phyloP scores from a whole-genome alignment of 2,888 invertebrate genomes.

The Charanyca ferruginea region DNA sequence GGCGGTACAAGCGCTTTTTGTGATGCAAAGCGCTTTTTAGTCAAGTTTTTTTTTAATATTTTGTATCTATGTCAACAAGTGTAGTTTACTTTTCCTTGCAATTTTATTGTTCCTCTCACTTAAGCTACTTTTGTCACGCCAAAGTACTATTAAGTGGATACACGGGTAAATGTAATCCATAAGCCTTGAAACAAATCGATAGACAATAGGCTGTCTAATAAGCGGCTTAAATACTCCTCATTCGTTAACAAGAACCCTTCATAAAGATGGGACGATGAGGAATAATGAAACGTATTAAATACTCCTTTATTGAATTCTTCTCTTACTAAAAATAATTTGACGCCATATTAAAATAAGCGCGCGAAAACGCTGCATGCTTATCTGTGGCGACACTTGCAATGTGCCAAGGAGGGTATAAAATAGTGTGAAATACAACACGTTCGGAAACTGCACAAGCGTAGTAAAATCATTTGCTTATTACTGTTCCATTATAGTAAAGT shows the following conservation, averaged over 20 bases:
- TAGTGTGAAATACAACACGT: constrained; percentile 37
- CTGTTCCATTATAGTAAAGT: constrained; percentile 29
- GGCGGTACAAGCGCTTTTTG: constrained; percentile 69
- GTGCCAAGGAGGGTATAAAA: constrained; percentile 33
- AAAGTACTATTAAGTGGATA: not conserved
- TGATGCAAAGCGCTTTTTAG: constrained; percentile 67
- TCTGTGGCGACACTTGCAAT: constrained; percentile 18
- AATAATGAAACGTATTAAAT: not conserved
- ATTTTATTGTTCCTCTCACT: not conserved
- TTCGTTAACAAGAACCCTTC: not conserved
- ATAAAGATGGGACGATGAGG: not conserved
- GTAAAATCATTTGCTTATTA: constrained; percentile 50
- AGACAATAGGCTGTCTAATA: not conserved
- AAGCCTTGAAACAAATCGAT: not conserved
- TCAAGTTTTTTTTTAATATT: constrained; percentile 51
- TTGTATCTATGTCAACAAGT: constrained; percentile 15
- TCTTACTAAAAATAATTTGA: constrained; percentile 5
- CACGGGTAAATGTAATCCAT: not conserved
- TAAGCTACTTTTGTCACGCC: not conserved
- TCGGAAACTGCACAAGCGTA: constrained; percentile 31
- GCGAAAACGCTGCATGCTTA: constrained; percentile 14
- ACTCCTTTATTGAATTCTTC: not conserved
- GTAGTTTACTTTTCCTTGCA: not conserved
- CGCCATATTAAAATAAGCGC: constrained; percentile 14
- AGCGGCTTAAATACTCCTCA: not conserved